These are phyloP conservation scores for Channa argus DNA, from an alignment of 2,113 vertebrate genomes.

Conservation along the genomic window DNA sequence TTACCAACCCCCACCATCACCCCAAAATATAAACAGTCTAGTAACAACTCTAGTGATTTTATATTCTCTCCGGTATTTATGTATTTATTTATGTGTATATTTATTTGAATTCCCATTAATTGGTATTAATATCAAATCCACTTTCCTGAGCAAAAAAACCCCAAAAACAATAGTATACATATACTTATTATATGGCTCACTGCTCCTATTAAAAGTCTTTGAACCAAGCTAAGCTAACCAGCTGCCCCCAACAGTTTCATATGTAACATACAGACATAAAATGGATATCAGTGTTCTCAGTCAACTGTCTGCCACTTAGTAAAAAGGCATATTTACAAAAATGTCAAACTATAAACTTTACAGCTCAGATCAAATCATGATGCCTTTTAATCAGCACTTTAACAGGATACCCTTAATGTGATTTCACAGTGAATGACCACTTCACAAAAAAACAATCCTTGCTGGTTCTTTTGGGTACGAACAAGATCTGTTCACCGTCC, in stretches of 20 bases:
- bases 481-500: slow-evolving; percentile 44
- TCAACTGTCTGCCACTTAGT: not conserved
- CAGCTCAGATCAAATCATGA: not conserved
- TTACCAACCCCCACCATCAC: not conserved
- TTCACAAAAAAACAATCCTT: slow-evolving; percentile 18
- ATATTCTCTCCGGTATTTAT: no score
- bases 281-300: slow-evolving; percentile 8
- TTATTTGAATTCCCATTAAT: no score
- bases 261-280: not conserved
- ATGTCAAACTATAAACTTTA: not conserved
- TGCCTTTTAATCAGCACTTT: slow-evolving; percentile 7
- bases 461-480: slow-evolving; percentile 17
- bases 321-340: slow-evolving; percentile 2
- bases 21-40: no score
- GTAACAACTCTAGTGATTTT: no score
- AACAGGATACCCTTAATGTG: not conserved
- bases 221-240: no score
- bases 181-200: no score
- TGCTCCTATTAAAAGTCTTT: no score
- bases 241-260: no score
- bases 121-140: no score
- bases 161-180: no score
- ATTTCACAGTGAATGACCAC: slow-evolving; percentile 10
- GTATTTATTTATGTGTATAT: no score
- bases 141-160: no score